Evolutionary conservation across 2,113 vertebrate genomes (phyloP), one percentile per base, ranked within the genome.

Genomic region (Cephalopholis sonnerati): DNA sequence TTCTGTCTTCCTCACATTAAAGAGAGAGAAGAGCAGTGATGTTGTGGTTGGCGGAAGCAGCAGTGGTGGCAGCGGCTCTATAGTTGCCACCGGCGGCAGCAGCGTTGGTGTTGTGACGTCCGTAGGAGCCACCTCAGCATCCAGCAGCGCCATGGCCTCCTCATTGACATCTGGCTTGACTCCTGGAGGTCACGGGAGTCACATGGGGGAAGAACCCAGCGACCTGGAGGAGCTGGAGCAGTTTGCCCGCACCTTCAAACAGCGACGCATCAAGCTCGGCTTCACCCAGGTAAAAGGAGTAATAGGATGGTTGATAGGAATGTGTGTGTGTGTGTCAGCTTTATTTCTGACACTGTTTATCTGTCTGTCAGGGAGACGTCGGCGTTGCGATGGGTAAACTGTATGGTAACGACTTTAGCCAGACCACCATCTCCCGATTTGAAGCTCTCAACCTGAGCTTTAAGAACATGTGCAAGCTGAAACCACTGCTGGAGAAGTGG

Each of bases 391-490:
- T 98, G 97, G 97, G 97, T 10, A 98, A 98, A 90, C 96, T 98
- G 13, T 98, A 98, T 5, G 97, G 97, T 55, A 98, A 98, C 50
- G 97, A 98, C 90, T 98, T 98, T 92, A 97, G 97, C 90, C 97
- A 98, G 92, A 98, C 97, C 22, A 98, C 97, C 87, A 98, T 98
- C 94, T 98, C 97, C 11, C 97, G 97, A 81, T 98, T 98, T 4
- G 97, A 98, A 88, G 97, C 97, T 4, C 96, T 98, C 67, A 98
- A 98, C 91, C 92, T 98, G 84, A 98, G 97, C 95, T 98, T 98
- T 84, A 98, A 98, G 94, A 98, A 98, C 93, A 98, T 98, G 97
- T 98, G 97, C 95, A 98, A 98, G 88, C 96, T 98, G 78, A 98
- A 98, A 69, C 97, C 97, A 0, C 95, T 98, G 84, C 95, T 98